phyloP scores from a whole-genome alignment of 2,797 vertebrate species.

The Danio choprae region DNA sequence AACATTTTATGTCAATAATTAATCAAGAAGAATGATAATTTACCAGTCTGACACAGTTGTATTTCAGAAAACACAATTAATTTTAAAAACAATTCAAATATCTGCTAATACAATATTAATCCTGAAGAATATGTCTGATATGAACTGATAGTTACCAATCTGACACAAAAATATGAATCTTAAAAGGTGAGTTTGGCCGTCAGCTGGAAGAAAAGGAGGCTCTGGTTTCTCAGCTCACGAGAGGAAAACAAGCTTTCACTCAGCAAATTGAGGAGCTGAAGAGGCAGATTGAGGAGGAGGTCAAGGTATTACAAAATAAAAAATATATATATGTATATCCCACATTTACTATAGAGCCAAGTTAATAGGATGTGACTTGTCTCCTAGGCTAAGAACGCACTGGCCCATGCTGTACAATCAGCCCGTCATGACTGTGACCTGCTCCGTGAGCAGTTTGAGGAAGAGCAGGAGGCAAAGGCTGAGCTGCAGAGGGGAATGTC shows the following conservation, averaged over 20 bases:
- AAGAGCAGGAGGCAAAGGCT: conserved; percentile 80
- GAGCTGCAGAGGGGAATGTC: conserved; percentile 79
- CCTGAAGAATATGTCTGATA: neutral
- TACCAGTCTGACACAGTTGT: too few species aligned
- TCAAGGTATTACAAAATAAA: conserved; percentile 2
- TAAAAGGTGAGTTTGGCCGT: conserved; percentile 77
- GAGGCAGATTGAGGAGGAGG: conserved; percentile 36
- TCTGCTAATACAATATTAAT: too few species aligned
- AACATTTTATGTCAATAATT: too few species aligned
- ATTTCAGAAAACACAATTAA: too few species aligned
- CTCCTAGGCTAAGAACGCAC: conserved; percentile 83
- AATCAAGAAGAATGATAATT: too few species aligned
- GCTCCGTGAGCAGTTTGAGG: conserved; percentile 85
- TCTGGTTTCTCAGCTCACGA: conserved; percentile 81
- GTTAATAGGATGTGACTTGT: neutral
- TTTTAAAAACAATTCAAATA: too few species aligned
- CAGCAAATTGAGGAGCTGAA: conserved; percentile 74
- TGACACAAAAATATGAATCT: neutral
- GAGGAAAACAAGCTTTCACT: conserved; percentile 82
- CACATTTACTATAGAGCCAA: neutral
- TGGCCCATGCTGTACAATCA: conserved; percentile 85
- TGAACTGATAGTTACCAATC: neutral
- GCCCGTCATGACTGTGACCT: conserved; percentile 86
- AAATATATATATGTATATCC: neutral
- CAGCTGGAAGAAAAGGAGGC: conserved; percentile 82